Conservation (phyloP, 2,797 vertebrate species). For the Pogoniulus pusillus region DNA sequence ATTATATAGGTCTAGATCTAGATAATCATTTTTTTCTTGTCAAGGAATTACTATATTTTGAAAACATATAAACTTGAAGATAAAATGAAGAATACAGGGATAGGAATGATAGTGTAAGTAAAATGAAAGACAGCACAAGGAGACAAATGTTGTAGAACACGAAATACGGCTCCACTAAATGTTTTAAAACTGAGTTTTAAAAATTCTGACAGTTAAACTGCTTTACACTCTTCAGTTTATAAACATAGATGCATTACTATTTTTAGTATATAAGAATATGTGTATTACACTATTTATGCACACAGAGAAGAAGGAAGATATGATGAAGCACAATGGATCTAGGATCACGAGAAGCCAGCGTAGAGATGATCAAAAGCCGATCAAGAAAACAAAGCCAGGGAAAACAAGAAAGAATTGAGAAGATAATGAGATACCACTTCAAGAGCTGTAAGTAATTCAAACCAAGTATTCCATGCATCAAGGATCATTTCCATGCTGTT, state of each 20-base stretch:
- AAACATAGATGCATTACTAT: neutral
- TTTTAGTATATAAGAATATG: neutral
- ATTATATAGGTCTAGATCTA: no score
- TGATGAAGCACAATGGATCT: neutral
- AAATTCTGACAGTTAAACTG: neutral
- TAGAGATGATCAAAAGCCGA: neutral
- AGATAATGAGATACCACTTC: neutral
- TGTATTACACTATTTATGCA: neutral
- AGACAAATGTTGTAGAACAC: neutral
- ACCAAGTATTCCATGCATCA: neutral
- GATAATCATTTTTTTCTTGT: no score
- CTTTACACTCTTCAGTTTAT: neutral
- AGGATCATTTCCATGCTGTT: neutral
- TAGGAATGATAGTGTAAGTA: neutral
- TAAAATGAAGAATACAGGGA: neutral
- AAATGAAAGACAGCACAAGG: neutral
- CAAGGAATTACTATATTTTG: neutral
- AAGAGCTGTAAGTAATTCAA: neutral
- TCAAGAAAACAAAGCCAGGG: neutral
- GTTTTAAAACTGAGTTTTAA: neutral
- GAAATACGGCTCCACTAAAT: neutral
- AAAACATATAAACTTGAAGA: neutral
- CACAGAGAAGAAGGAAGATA: neutral
- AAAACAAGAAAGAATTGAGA: neutral
- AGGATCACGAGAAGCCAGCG: neutral